Percentiles rank a stretch among this genome's conserved stretches.
Evolutionary conservation across 35 echinoderm and acorn worm genomes (phyloP).

Genomic region (Apostichopus parvimensis): DNA sequence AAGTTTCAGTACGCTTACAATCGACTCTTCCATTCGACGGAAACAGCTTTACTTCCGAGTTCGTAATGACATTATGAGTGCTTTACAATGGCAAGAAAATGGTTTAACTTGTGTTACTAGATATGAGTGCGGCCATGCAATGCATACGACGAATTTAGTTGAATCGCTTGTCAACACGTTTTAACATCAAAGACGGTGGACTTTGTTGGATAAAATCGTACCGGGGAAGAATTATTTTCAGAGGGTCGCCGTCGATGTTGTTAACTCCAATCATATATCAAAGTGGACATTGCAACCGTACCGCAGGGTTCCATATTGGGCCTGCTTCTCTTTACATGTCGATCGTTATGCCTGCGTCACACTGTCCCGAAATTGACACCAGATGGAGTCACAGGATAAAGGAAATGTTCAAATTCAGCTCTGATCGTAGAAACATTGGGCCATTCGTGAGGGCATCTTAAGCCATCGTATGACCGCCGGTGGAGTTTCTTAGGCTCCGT

Average conservation of each 20-base stretch:
- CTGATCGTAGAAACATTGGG: too few species aligned
- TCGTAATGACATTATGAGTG: conserved; percentile 46
- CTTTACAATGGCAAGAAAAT: neutral
- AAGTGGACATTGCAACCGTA: neutral
- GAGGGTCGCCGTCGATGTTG: neutral
- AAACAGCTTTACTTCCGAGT: conserved; percentile 46
- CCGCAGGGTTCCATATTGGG: neutral
- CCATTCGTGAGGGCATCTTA: too few species aligned
- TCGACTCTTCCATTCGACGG: conserved; percentile 28
- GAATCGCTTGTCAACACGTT: neutral
- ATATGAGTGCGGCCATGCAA: conserved; percentile 9
- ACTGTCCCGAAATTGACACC: too few species aligned
- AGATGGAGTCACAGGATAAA: too few species aligned
- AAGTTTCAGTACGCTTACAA: conserved; percentile 30
- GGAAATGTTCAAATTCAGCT: too few species aligned
- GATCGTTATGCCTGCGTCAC: too few species aligned
- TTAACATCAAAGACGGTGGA: neutral
- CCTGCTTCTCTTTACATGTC: neutral
- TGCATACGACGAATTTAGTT: neutral
- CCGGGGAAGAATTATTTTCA: neutral
- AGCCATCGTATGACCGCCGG: too few species aligned
- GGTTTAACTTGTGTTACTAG: conserved; percentile 31
- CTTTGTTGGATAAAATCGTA: neutral
- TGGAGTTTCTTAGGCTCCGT: too few species aligned
- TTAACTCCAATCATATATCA: neutral